phyloP scores from a whole-genome alignment of 2,113 vertebrate genomes.

The Chitala chitala region DNA sequence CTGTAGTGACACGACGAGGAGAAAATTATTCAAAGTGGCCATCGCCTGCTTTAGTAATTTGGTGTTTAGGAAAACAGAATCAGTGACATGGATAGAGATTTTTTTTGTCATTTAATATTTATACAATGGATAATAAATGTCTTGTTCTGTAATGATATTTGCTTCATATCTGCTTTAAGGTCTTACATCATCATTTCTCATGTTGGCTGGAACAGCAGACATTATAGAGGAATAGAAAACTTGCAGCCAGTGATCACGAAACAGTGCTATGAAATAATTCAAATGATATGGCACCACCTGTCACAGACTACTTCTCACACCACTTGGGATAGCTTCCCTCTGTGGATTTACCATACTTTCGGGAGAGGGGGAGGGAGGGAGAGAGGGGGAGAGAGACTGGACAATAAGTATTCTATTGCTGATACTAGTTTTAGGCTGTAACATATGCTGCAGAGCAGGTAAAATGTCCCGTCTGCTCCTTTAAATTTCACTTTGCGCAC shows the following conservation, averaged over 20 bases:
- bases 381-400: neutral
- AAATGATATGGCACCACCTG: neutral
- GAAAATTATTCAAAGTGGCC: neutral
- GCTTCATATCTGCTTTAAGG: too few relatives aligned
- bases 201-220: neutral
- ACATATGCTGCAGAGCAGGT: slow-evolving; percentile 3
- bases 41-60: too few relatives aligned
- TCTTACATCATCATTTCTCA: neutral
- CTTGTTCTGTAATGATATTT: neutral
- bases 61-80: too few relatives aligned
- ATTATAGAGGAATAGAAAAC: neutral
- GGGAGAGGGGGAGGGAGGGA: too few relatives aligned
- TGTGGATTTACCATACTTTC: too few relatives aligned
- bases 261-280: slow-evolving; percentile 1
- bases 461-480: neutral
- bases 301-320: neutral
- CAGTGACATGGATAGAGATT: too few relatives aligned
- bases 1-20: too few relatives aligned
- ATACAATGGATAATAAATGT: too few relatives aligned
- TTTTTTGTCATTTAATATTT: too few relatives aligned
- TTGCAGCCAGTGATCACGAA: neutral
- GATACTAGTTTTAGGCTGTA: neutral
- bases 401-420: neutral
- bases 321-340: neutral
- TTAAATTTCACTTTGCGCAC: neutral